A percentile compares a stretch with the other conserved stretches of the same genome.
phyloP scores from a whole-genome alignment of 2,888 invertebrate genomes.

The Caenorhabditis uteleia region DNA sequence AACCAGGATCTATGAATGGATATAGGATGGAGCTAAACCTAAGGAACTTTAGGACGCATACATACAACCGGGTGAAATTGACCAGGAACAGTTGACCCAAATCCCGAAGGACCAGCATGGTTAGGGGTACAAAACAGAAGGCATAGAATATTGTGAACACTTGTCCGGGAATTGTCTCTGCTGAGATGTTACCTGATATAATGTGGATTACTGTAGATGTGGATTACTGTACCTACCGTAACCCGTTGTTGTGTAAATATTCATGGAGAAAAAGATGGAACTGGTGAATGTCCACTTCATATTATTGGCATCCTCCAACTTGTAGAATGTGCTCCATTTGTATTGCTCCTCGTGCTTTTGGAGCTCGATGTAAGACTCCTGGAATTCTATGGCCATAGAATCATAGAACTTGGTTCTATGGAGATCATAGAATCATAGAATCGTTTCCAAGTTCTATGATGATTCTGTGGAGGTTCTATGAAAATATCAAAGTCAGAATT shows the following conservation, averaged over 20 bases:
- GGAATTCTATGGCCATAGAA: too few relatives aligned
- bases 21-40: too few relatives aligned
- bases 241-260: slow-evolving; percentile 55
- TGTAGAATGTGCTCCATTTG: slow-evolving; percentile 48
- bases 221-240: too few relatives aligned
- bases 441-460: too few relatives aligned
- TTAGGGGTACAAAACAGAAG: slow-evolving; percentile 48
- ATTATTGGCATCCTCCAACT: slow-evolving; percentile 39
- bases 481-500: too few relatives aligned
- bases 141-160: slow-evolving; percentile 43
- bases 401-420: too few relatives aligned
- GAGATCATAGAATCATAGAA: too few relatives aligned
- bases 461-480: too few relatives aligned
- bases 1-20: too few relatives aligned
- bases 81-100: slow-evolving; percentile 51
- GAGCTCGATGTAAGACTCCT: slow-evolving; percentile 42
- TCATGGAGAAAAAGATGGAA: slow-evolving; percentile 52
- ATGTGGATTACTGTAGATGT: too few relatives aligned
- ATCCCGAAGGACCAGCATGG: slow-evolving; percentile 47
- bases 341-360: slow-evolving; percentile 35
- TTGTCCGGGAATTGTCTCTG: slow-evolving; percentile 41
- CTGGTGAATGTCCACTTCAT: slow-evolving; percentile 52
- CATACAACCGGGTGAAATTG: slow-evolving; percentile 49
- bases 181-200: slow-evolving; percentile 47
- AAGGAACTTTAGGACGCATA: slow-evolving; percentile 32